Evolutionary conservation across 1,140 invertebrate genomes (phyloP), one percentile per base, ranked within the genome.

Genomic region (Caerostris extrusa): DNA sequence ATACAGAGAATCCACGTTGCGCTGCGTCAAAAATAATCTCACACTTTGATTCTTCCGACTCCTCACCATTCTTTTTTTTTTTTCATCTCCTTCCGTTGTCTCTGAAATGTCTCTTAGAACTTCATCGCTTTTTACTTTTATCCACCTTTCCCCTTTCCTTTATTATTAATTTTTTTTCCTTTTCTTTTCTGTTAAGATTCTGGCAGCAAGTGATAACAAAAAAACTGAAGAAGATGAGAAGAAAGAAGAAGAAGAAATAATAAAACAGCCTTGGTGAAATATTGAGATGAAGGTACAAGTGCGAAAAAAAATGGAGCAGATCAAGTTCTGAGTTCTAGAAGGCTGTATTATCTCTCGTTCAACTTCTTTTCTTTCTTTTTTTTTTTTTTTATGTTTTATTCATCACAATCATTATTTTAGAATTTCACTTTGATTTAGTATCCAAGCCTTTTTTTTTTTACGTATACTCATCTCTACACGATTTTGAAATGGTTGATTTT

Each of bases 321-420:
- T 4, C 2, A 89, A 69, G n/a, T 56, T 57, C 88, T 90, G 19
- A 90, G n/a, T 34, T 71, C 67, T 55, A 6, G 50, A 17, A 71
- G 56, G 12, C 17, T 58, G 55, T 53, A 90, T 90, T 90, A 71
- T 71, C 88, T 77, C 7, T 61, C 85, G 14, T 87, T 60, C 19
- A 57, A 60, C 17, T 60, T 55, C 19, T 0, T 53, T 17, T 10
- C n/a, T n/a, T n/a, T 77, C 19, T 91, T n/a, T n/a, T n/a, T n/a
- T n/a, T n/a, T n/a, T n/a, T n/a, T n/a, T 69, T 91, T 81, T 82
- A 81, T 91, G 71, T 91, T 91, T 91, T 91, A 91, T 91, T 91
- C 89, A 91, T 91, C 19, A 55, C 89, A 61, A 82, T 91, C 71
- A 91, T 91, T 91, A 91, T 91, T 91, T 61, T 60, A 50, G 57